Evolutionary conservation across 2,113 vertebrate genomes (phyloP), one percentile per base, ranked within the genome.

Genomic region (Myrmecophaga tridactyla): DNA sequence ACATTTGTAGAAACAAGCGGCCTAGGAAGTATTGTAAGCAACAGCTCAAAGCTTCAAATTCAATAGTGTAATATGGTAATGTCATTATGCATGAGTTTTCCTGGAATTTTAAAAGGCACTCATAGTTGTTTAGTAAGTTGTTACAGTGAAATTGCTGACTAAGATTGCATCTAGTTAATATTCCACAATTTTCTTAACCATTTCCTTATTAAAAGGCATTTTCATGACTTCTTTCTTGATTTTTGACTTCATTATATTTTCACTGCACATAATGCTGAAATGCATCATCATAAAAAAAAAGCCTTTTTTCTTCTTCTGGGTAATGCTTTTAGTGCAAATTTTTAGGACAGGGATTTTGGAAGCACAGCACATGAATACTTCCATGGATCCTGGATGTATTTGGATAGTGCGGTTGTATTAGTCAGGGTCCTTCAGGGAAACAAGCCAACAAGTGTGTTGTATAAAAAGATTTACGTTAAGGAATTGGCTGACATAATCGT

Each of bases 201-300:
- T 84, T 84, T 46, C 5, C 39, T 84, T 92, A 58, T 46, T 60
- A 65, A 29, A 27, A 48, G n/a, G 11, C 27, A 81, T 46, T 84
- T 58, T 25, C 15, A 36, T 80, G 46, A 60, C 80, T 89, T 90
- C 12, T 69, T 36, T 78, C 43, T 77, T 53, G 6, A 36, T 34
- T 84, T 65, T 96, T 48, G 29, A 80, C 34, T 90, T 73, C 41
- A 67, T 84, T 85, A 81, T 23, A 75, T 76, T 89, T 93, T 72
- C 53, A 34, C 46, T 31, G 4, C 25, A 3, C 36, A 34, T 51
- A n/a, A 34, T 17, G 13, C 3, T 78, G 86, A 69, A 82, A 14
- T 53, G 17, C 23, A 20, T 60, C 12, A 39, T 67, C n/a, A 18
- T 43, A 8, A 6, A 5, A 21, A 65, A 18, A 89, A 48, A 75